A percentile compares a stretch with the other conserved stretches of the same genome.
Evolutionary conservation across 1,140 invertebrate species (phyloP).

Genomic region (Odontomachus brunneus): DNA sequence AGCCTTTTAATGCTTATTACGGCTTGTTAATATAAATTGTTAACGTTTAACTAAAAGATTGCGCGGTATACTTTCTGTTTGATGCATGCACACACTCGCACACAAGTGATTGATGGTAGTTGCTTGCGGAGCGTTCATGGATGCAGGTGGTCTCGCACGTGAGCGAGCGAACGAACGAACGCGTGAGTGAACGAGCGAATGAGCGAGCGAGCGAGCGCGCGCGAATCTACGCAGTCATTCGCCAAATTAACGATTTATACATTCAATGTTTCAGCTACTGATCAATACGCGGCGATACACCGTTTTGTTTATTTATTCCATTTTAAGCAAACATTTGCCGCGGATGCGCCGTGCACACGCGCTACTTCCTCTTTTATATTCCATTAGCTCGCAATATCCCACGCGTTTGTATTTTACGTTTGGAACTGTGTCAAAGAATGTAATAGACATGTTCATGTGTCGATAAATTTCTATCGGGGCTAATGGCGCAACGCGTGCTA

Average conservation of each 20-base stretch:
- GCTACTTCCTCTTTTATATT: conserved; percentile 59
- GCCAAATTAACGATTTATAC: conserved; percentile 56
- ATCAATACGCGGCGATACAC: conserved; percentile 43
- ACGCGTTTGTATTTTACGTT: conserved; percentile 24
- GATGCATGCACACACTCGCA: too few relatives aligned
- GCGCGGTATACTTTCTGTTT: background rate
- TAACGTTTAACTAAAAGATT: background rate
- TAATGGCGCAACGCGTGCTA: conserved; percentile 28
- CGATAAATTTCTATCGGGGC: conserved; percentile 27
- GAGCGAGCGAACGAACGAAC: background rate
- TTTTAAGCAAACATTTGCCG: conserved; percentile 34
- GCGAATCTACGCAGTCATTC: conserved; percentile 5
- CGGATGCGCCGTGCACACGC: conserved; percentile 19
- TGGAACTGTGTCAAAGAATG: conserved; percentile 19
- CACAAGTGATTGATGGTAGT: conserved; percentile 18
- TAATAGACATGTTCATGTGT: conserved; percentile 15
- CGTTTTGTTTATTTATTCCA: conserved; percentile 54
- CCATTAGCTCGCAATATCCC: conserved; percentile 21
- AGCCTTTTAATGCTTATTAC: background rate
- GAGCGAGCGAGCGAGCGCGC: background rate
- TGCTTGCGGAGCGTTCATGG: conserved; percentile 28
- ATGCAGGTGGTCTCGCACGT: background rate
- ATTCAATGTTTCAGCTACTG: conserved; percentile 50
- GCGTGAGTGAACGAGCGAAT: too few relatives aligned
- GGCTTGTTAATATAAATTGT: conserved; percentile 21